Evolutionary conservation across 2,797 vertebrate species (phyloP).

Genomic region (Lindbergichthys nudifrons): DNA sequence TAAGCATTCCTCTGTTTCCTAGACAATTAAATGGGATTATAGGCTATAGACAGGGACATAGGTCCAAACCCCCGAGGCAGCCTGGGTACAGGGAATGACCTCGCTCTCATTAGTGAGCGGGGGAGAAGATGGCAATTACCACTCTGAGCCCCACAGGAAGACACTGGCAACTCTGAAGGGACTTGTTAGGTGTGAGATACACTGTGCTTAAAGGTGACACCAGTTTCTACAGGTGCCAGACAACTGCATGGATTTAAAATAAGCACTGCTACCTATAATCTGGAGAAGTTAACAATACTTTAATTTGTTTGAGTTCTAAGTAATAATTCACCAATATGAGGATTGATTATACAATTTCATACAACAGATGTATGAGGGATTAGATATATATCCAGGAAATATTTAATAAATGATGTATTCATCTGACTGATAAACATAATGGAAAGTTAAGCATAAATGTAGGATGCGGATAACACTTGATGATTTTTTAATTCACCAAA

Average conservation of each 20-base stretch:
- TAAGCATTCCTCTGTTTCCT: conserved; percentile 71
- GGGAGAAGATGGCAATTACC: conserved; percentile 71
- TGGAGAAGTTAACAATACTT: background rate
- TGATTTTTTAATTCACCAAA: background rate
- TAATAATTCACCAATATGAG: background rate
- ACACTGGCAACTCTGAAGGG: conserved; percentile 55
- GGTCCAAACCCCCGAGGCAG: conserved; percentile 44
- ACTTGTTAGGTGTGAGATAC: conserved; percentile 72
- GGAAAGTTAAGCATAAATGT: no score
- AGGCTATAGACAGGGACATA: conserved; percentile 56
- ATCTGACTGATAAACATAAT: background rate
- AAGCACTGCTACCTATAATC: background rate
- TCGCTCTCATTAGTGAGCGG: conserved; percentile 76
- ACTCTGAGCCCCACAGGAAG: conserved; percentile 58
- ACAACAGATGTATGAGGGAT: background rate
- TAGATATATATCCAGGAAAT: background rate
- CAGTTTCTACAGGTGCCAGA: conserved; percentile 26
- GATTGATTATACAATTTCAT: background rate
- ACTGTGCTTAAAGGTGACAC: conserved; percentile 48
- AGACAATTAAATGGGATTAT: conserved; percentile 59
- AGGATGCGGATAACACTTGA: no score
- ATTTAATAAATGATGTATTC: background rate
- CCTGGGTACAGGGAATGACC: conserved; percentile 57
- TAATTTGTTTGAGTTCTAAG: background rate
- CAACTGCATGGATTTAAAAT: background rate